Base-by-base conservation (phyloP, 1,140 invertebrate genomes). In the Macrotrachela quadricornifera region DNA sequence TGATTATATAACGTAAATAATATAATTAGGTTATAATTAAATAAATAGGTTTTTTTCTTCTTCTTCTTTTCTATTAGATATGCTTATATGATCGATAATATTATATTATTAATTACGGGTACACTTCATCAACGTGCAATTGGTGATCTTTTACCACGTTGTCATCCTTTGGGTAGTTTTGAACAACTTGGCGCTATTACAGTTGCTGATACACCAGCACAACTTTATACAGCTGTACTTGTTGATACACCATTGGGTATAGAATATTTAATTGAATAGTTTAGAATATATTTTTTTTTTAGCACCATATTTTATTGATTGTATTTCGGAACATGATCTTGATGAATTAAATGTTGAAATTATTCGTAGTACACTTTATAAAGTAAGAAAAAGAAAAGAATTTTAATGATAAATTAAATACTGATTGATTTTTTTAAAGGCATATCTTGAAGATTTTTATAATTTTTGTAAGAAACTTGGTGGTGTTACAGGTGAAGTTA, bases 261-360 rank as follows among this genome's bases (percentile, higher is more conserved):
- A 30, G 21, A 30, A 30, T 30, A 30, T 30, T 4, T 30, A 62
- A 60, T 57, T 4, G 21, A 40, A 15, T 40, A 12, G 10, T 40
- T 18, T 36, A 36, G 2, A n/a, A 3, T 46, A 57, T 57, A 54
- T 51, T 55, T 71, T n/a, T n/a, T n/a, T n/a, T 75, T 45, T 60
- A 81, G 83, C 92, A 58, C 90, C 94, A 55, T 99, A 97, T 73
- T 97, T 99, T 70, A 88, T 95, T 48, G 91, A 97, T 70, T 99
- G 94, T 67, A 96, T 99, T 67, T 92, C 87, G 59, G 94, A 99
- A 69, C 91, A 99, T 71, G 94, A 99, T 77, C 78, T 99, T 64
- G 91, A 99, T 75, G 94, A 99, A 69, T 92, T 97, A 85, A 97
- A 99, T 67, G 95, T 97, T 71, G 94, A 99, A 72, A 94, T 99